phyloP scores from a whole-genome alignment of 2,797 vertebrate species.

The Avahi laniger region DNA sequence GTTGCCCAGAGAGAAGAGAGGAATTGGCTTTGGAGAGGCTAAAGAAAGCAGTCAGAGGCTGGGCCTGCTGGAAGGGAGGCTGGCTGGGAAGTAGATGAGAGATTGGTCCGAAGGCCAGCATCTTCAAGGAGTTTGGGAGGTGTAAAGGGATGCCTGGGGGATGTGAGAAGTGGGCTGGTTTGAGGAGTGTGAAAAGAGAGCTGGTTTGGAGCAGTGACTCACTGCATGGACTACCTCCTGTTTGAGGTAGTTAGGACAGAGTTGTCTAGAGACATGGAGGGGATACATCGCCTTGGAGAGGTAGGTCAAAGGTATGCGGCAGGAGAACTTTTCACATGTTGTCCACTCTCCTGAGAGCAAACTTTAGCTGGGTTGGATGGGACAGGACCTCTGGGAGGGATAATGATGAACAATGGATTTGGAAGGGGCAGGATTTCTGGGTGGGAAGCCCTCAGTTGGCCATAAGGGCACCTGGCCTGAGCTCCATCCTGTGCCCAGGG shows the following conservation, averaged over 20 bases:
- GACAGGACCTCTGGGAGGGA: not conserved
- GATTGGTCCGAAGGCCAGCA: not conserved
- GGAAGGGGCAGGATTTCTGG: not conserved
- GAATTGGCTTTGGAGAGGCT: not conserved
- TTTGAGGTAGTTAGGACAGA: not conserved
- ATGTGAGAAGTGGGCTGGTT: not conserved
- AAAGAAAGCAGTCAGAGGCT: not conserved
- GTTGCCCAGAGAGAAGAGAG: not conserved
- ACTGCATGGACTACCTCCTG: not conserved
- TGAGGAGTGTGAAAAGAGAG: not conserved
- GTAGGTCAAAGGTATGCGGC: not conserved
- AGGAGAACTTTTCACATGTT: not conserved
- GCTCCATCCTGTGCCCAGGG: constrained; percentile 85
- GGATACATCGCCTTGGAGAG: not conserved
- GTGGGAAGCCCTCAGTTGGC: not conserved
- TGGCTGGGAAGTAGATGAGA: not conserved
- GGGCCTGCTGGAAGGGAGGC: not conserved
- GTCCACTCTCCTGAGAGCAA: not conserved
- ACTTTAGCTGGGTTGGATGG: not conserved
- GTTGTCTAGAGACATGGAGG: not conserved
- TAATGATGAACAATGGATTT: not conserved
- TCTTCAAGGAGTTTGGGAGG: not conserved
- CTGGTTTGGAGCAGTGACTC: not conserved
- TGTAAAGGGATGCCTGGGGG: not conserved
- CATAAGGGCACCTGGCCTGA: not conserved